A percentile compares a stretch with the other conserved stretches of the same genome.
Evolutionary conservation across 2,113 vertebrate genomes (phyloP).

Genomic region (Illadopsis cleaveri): DNA sequence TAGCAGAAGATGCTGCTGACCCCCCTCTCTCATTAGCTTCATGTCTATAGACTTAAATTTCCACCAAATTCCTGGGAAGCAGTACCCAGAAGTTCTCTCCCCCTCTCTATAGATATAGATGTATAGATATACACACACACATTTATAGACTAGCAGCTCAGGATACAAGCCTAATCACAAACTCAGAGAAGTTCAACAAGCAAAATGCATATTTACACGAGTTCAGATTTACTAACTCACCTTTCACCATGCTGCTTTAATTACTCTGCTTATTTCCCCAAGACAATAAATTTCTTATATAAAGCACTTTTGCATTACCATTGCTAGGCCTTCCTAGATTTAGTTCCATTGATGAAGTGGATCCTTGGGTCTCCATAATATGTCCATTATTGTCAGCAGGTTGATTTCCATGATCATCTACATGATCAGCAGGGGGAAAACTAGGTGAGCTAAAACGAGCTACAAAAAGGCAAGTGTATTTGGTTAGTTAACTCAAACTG

Average conservation of each 20-base stretch:
- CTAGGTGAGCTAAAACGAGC: slow-evolving; percentile 71
- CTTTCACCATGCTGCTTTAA: not conserved
- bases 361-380: slow-evolving; percentile 21
- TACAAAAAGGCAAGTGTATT: slow-evolving; percentile 21
- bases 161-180: not conserved
- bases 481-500: not conserved
- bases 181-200: not conserved
- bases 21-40: not conserved
- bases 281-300: not conserved
- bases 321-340: slow-evolving; percentile 1
- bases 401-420: slow-evolving; percentile 50
- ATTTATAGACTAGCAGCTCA: not conserved
- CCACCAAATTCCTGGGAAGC: not conserved
- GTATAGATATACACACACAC: accelerated
- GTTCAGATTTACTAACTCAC: not conserved
- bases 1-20: not conserved
- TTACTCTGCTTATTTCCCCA: not conserved
- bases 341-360: slow-evolving; percentile 27
- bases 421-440: slow-evolving; percentile 55
- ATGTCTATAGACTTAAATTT: too few species aligned
- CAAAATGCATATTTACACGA: not conserved
- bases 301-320: slow-evolving; percentile 34
- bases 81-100: not conserved
- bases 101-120: not conserved
- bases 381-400: slow-evolving; percentile 7